Conservation (phyloP, 2,113 vertebrate genomes). For the Pampusana beccarii region DNA sequence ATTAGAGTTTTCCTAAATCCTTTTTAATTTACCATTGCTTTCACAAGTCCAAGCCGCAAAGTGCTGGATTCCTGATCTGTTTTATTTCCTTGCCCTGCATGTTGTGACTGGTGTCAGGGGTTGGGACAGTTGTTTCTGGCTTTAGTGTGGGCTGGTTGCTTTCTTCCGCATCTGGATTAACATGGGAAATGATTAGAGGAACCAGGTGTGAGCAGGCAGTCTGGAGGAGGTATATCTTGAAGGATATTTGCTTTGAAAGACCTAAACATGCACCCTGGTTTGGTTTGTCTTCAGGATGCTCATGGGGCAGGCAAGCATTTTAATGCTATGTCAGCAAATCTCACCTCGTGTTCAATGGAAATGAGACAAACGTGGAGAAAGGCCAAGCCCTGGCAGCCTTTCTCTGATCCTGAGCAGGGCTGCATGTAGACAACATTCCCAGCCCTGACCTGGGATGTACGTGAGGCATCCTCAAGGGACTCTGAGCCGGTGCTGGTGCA, state of each 20-base stretch:
- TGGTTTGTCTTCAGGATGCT: neutral
- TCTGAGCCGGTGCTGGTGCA: neutral
- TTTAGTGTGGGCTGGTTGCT: neutral
- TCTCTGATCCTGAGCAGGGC: neutral
- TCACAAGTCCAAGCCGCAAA: conserved; percentile 37
- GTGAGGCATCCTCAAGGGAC: neutral
- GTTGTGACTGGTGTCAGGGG: neutral
- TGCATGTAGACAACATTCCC: accelerated
- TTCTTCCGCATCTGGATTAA: neutral
- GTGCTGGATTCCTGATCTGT: neutral
- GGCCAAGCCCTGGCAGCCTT: neutral
- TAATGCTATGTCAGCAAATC: neutral
- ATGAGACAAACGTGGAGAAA: neutral
- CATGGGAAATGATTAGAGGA: neutral
- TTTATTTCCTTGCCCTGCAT: neutral
- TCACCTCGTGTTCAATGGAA: neutral
- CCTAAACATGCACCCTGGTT: neutral
- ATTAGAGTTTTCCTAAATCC: conserved; percentile 65
- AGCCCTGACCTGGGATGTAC: neutral
- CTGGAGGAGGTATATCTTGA: neutral
- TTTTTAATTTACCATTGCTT: conserved; percentile 61
- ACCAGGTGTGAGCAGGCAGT: neutral
- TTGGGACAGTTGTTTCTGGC: conserved; percentile 12
- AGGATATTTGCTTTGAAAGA: neutral
- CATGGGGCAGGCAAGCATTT: neutral